A percentile compares a stretch with the other conserved stretches of the same genome.
phyloP scores from a whole-genome alignment of 2,888 invertebrate species.

The Morinoia aosen region DNA sequence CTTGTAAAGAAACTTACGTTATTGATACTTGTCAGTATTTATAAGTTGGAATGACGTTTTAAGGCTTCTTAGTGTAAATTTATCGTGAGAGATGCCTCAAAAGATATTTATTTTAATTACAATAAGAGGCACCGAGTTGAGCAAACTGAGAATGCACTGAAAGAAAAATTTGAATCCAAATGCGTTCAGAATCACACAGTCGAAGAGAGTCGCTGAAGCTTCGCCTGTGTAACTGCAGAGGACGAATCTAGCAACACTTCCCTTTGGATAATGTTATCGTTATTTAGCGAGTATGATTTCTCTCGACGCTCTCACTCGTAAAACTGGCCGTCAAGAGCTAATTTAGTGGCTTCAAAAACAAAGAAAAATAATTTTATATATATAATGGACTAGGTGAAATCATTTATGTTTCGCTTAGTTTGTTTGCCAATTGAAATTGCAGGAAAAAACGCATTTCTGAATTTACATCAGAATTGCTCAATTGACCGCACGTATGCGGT shows the following conservation, averaged over 20 bases:
- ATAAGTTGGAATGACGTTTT: too few relatives aligned
- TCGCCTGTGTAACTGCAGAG: neutral
- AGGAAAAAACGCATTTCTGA: neutral
- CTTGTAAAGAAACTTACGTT: too few relatives aligned
- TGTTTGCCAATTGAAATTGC: neutral
- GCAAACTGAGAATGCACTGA: neutral
- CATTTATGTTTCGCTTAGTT: neutral
- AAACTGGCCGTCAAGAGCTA: neutral
- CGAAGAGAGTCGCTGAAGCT: neutral
- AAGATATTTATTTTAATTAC: too few relatives aligned
- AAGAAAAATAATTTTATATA: neutral
- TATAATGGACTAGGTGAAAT: neutral
- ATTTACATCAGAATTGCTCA: neutral
- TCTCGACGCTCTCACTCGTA: neutral
- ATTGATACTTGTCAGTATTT: too few relatives aligned
- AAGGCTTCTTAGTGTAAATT: too few relatives aligned
- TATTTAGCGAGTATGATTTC: neutral
- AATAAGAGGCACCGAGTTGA: too few relatives aligned
- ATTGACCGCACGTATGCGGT: neutral
- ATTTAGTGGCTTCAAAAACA: neutral
- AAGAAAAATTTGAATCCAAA: neutral
- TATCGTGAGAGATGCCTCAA: too few relatives aligned
- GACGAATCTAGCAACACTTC: neutral
- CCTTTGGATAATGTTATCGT: neutral
- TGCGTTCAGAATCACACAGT: too few relatives aligned